These are phyloP conservation scores for Rattus rattus DNA, from an alignment of 2,113 vertebrate species.

Conservation along the genomic window DNA sequence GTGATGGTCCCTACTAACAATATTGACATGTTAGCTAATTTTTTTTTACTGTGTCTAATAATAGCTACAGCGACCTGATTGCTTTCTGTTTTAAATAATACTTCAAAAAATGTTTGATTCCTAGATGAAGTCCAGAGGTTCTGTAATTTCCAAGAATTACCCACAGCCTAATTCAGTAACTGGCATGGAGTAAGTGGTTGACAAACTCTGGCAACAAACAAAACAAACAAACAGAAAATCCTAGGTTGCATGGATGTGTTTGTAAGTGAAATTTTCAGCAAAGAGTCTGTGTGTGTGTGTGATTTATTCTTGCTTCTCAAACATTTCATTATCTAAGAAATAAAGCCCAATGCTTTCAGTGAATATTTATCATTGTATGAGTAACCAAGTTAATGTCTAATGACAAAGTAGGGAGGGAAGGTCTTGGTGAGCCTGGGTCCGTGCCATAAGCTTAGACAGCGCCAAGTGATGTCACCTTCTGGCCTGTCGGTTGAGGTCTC, in stretches of 20 bases:
- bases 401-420: background rate
- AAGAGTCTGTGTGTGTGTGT: background rate
- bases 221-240: background rate
- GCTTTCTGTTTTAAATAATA: background rate
- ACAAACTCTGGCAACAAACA: background rate
- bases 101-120: background rate
- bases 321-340: constrained; percentile 9
- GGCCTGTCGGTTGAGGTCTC: background rate
- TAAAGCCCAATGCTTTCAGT: background rate
- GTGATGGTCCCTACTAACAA: background rate
- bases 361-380: background rate
- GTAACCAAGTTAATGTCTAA: background rate
- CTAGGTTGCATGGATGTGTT: background rate
- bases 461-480: background rate
- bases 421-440: background rate
- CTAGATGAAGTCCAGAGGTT: background rate
- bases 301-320: background rate
- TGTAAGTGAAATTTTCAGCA: background rate
- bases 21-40: background rate
- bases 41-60: background rate
- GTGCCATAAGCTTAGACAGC: background rate
- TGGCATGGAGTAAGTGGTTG: background rate
- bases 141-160: background rate
- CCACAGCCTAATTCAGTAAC: background rate
- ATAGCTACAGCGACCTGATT: background rate